A percentile compares a stretch with the other conserved stretches of the same genome.
Conservation (phyloP, 1,140 invertebrate species). For the Bombus superbus region DNA sequence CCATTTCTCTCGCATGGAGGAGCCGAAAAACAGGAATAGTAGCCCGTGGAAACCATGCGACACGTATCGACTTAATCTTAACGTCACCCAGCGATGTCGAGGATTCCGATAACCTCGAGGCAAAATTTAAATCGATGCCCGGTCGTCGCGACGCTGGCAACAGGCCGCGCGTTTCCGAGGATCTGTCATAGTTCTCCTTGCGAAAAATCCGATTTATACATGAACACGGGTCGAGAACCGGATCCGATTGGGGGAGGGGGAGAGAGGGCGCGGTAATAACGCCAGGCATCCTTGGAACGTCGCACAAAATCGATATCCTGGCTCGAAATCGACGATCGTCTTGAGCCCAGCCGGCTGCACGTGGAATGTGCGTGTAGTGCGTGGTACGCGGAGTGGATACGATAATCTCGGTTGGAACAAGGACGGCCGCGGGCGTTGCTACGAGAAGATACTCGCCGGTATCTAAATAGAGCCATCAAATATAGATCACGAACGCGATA, state of each 20-base stretch:
- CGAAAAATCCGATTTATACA: slow-evolving; percentile 17
- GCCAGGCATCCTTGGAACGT: slow-evolving; percentile 5
- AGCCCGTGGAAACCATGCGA: background rate
- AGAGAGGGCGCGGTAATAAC: background rate
- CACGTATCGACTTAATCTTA: slow-evolving; percentile 16
- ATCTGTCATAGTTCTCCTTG: background rate
- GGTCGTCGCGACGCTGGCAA: background rate
- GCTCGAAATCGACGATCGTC: slow-evolving; percentile 22
- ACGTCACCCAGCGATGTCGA: background rate
- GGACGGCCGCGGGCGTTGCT: slow-evolving; percentile 45
- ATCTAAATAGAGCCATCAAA: slow-evolving; percentile 72
- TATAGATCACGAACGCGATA: slow-evolving; percentile 68
- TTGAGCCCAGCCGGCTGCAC: background rate
- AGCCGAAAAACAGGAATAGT: background rate
- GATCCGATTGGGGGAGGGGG: background rate
- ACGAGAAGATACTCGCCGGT: slow-evolving; percentile 49
- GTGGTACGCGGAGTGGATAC: slow-evolving; percentile 17
- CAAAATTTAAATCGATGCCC: slow-evolving; percentile 18
- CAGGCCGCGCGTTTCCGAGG: background rate
- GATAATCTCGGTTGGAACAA: slow-evolving; percentile 38
- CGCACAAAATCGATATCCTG: slow-evolving; percentile 23
- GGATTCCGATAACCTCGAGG: background rate
- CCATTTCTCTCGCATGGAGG: background rate
- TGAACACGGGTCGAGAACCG: background rate
- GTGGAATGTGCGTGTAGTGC: slow-evolving; percentile 39